Evolutionary conservation across 2,113 vertebrate genomes (phyloP).

Genomic region (Campylomormyrus numenius): DNA sequence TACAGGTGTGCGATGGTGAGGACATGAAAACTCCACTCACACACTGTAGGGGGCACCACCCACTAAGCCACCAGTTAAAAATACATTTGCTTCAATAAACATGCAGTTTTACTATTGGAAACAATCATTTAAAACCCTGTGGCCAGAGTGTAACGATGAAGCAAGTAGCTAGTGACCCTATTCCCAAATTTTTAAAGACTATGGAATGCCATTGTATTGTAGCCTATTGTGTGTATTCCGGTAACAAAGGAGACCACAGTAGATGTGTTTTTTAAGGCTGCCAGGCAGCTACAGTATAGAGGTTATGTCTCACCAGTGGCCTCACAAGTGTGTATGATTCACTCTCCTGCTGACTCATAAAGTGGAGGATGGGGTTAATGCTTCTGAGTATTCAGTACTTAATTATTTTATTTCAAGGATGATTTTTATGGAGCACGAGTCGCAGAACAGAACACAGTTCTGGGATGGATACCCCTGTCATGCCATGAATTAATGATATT

Average conservation of each 20-base stretch:
- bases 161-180: neutral
- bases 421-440: neutral
- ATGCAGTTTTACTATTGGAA: neutral
- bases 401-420: neutral
- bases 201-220: neutral
- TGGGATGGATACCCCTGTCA: neutral
- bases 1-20: neutral
- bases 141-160: neutral
- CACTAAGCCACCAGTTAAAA: neutral
- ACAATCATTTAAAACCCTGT: neutral
- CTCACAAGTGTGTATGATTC: neutral
- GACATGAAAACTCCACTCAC: neutral
- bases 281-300: neutral
- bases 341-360: neutral
- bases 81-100: neutral
- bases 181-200: neutral
- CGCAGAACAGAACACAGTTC: neutral
- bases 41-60: neutral
- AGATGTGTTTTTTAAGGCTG: neutral
- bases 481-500: neutral
- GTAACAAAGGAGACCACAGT: neutral
- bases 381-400: neutral
- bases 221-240: neutral
- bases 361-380: neutral
- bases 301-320: neutral